These are phyloP conservation scores for Magallana nippona DNA, from an alignment of 2,888 invertebrate genomes.

Conservation along the genomic window DNA sequence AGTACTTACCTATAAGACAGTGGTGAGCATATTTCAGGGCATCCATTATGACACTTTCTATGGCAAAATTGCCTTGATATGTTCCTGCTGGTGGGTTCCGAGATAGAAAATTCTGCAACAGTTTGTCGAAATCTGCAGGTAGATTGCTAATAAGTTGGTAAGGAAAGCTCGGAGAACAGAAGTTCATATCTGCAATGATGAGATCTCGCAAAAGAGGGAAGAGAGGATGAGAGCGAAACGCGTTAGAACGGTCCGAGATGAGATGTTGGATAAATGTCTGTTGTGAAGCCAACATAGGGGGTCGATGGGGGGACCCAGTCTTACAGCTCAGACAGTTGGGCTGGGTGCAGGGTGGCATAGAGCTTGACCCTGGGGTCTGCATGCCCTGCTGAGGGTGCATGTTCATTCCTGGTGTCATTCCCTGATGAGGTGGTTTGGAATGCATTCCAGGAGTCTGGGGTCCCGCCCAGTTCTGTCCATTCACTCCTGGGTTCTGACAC, in stretches of 20 bases:
- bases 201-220: conserved; percentile 78
- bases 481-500: conserved; percentile 45
- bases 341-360: conserved; percentile 62
- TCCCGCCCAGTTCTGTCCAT: conserved; percentile 55
- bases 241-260: conserved; percentile 76
- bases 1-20: conserved; percentile 76
- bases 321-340: conserved; percentile 73
- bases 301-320: conserved; percentile 65
- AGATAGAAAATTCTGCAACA: conserved; percentile 78
- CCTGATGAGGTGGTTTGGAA: conserved; percentile 54
- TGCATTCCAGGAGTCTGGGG: conserved; percentile 62
- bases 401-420: conserved; percentile 60
- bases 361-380: conserved; percentile 53
- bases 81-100: conserved; percentile 76
- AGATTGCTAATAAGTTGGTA: conserved; percentile 77
- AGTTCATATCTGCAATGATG: conserved; percentile 80
- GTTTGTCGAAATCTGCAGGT: conserved; percentile 77
- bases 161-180: conserved; percentile 77
- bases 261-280: conserved; percentile 78
- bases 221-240: conserved; percentile 78
- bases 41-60: conserved; percentile 79
- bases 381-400: conserved; percentile 57
- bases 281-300: conserved; percentile 74
- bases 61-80: conserved; percentile 76
- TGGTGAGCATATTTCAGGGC: conserved; percentile 78